Base-by-base conservation (phyloP, 2,113 vertebrate species). In the Acanthisitta chloris region DNA sequence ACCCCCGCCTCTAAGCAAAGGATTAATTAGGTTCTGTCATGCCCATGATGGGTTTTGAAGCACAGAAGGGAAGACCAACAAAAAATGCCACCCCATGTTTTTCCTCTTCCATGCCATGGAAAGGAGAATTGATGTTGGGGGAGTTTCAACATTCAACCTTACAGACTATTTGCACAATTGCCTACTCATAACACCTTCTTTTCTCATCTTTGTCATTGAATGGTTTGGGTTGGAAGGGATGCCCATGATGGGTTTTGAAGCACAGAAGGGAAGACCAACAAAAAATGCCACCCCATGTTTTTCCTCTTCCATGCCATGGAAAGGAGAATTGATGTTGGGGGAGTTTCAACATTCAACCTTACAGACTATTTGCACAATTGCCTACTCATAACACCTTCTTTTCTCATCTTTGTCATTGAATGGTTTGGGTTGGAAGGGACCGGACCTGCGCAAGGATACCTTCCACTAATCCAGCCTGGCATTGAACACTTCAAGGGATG, bases 111-210 rank as follows among this genome's bases (percentile, higher is more conserved):
- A 36, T 29, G 33, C 12, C 57, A 46, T 8, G 5, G 29, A 29
- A 66, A 76, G 16, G 12, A 79, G 34, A 90, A 85, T 21, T 0
- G 0, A 43, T n/a, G 10, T 0, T 34, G 67, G 16, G 45, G 31
- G 29, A 80, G 26, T 58, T 61, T 58, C 34, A 91, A 34, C 15
- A 64, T 8, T n/a, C n/a, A n/a, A n/a, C n/a, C n/a, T n/a, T n/a
- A n/a, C n/a, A n/a, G n/a, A n/a, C n/a, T n/a, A n/a, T n/a, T n/a
- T n/a, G n/a, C n/a, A n/a, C n/a, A n/a, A n/a, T n/a, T n/a, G n/a
- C n/a, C n/a, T n/a, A n/a, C n/a, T n/a, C n/a, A n/a, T n/a, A n/a
- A n/a, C n/a, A n/a, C n/a, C n/a, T n/a, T n/a, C n/a, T n/a, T n/a
- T n/a, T n/a, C n/a, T n/a, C n/a, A n/a, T n/a, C n/a, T n/a, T n/a